Evolutionary conservation across 2,888 invertebrate species (phyloP), one percentile per base, ranked within the genome.

Genomic region (Xanthia icteritia): DNA sequence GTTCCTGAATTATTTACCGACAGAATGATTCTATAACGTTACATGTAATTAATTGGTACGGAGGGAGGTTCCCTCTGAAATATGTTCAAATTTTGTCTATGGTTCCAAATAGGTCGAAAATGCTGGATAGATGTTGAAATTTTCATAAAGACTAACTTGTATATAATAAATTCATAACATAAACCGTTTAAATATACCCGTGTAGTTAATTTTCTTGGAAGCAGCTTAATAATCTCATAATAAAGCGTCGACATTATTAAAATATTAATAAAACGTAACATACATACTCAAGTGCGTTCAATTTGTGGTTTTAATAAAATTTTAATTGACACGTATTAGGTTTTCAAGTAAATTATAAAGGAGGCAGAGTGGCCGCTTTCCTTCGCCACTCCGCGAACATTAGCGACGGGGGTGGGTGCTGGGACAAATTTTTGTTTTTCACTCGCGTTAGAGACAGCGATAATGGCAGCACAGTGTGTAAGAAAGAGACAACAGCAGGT

Each of bases 241-340:
- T 90, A 88, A 89, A 89, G 76, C 84, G 86, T 81, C 80, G 80
- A 86, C 79, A 90, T 88, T 94, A 95, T 95, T 94, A 94, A 94
- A 94, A 94, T 93, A 88, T 93, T 95, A 95, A 95, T 95, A 95
- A 93, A 88, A 84, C 89, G 70, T 90, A 91, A 91, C 92, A 92
- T 92, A 94, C 92, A 92, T 92, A 90, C 86, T 92, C 79, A 83
- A 95, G 94, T 89, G 91, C 88, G 81, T 92, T 92, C 89, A 91
- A 94, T 93, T 93, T 92, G 90, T 88, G 91, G 81, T 85, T 94
- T 94, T 96, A 95, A 95, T 96, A 95, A 95, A 95, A 94, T 94
- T 93, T 95, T 96, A 96, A 96, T 96, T 95, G 95, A 95, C 95
- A 95, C 94, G 93, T 96, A 96, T 96, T 95, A 96, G 94, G 92